These are phyloP conservation scores for Sialis fuliginosa DNA, from an alignment of 2,888 invertebrate genomes.

Conservation along the genomic window DNA sequence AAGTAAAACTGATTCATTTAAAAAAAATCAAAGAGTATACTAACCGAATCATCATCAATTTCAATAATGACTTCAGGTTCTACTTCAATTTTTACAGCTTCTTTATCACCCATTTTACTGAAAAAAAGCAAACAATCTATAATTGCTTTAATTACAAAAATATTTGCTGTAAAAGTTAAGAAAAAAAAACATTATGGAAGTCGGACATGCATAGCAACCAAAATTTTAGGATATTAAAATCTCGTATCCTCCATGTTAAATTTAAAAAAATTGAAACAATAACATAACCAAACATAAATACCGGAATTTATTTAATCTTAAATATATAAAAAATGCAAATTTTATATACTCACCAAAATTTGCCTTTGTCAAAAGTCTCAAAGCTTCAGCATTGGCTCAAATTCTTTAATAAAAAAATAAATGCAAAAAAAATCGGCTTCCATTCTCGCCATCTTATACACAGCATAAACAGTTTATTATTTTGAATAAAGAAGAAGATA, in stretches of 20 bases:
- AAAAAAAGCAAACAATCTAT: background rate
- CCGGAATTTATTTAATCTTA: too few species aligned
- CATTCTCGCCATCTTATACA: slow-evolving; percentile 1
- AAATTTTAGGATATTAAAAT: background rate
- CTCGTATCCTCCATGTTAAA: background rate
- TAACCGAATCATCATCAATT: slow-evolving; percentile 2
- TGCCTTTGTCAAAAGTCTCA: background rate
- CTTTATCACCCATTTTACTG: slow-evolving; percentile 4
- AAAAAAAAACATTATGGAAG: slow-evolving; percentile 3
- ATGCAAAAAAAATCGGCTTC: slow-evolving; percentile 4
- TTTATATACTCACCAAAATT: slow-evolving; percentile 1
- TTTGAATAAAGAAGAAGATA: background rate
- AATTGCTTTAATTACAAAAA: background rate
- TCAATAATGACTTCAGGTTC: slow-evolving; percentile 6
- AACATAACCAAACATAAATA: slow-evolving; percentile 4
- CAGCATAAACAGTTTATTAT: background rate
- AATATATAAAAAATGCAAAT: too few species aligned
- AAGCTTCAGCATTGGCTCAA: background rate
- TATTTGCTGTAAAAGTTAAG: background rate
- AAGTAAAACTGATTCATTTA: background rate
- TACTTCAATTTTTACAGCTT: slow-evolving; percentile 3
- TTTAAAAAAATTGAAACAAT: background rate
- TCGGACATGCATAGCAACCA: background rate
- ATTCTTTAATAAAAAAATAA: slow-evolving; percentile 5
- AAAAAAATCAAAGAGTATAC: background rate